Conservation (phyloP, 2,797 vertebrate genomes). For the Anguilla pacifica region DNA sequence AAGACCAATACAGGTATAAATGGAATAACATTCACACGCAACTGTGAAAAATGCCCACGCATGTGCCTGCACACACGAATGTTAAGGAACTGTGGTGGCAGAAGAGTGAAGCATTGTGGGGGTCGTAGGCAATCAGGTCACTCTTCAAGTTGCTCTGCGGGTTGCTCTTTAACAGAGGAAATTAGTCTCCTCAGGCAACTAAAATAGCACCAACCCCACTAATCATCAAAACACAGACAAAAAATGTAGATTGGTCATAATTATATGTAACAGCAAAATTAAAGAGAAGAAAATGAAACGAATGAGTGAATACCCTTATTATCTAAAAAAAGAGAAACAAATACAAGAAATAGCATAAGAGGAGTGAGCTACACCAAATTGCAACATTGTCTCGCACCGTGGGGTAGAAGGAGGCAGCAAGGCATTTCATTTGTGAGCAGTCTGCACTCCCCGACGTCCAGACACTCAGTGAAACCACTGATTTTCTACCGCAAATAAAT, state of each 20-base stretch:
- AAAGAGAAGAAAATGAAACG: conserved; percentile 68
- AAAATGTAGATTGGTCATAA: conserved; percentile 53
- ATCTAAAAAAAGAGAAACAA: conserved; percentile 50
- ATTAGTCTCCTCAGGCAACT: conserved; percentile 1
- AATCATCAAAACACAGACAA: conserved; percentile 42
- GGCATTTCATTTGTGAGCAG: conserved; percentile 61
- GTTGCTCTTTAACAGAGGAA: neutral
- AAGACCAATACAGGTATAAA: neutral
- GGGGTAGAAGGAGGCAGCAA: conserved; percentile 23
- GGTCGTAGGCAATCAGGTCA: neutral
- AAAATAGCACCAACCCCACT: neutral
- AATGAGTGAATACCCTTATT: conserved; percentile 53
- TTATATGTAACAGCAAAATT: conserved; percentile 72
- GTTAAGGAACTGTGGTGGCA: neutral
- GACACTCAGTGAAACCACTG: conserved; percentile 51
- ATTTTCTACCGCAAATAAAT: conserved; percentile 55
- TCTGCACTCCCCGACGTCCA: conserved; percentile 52
- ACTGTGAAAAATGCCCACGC: neutral
- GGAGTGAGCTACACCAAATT: conserved; percentile 63
- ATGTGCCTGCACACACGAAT: neutral
- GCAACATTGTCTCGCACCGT: conserved; percentile 56
- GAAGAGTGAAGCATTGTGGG: conserved; percentile 5
- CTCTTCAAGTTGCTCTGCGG: conserved; percentile 4
- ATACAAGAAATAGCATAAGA: conserved; percentile 17
- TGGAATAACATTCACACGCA: neutral